Conservation (phyloP, 2,797 vertebrate species). For the Eupleurogrammus muticus region DNA sequence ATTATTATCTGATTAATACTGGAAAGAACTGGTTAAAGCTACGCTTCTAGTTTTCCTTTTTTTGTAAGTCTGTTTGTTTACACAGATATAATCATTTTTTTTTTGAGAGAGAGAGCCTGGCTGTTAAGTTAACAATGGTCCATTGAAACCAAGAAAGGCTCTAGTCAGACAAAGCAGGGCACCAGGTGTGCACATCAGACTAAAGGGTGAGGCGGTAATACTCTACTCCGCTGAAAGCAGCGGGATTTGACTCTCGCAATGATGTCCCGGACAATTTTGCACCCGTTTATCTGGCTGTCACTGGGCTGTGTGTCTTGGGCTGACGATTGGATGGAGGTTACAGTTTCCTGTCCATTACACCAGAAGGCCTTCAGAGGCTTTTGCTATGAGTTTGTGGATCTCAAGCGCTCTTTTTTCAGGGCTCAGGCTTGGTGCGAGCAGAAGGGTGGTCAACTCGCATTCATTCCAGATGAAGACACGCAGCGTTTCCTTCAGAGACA, state of each 20-base stretch:
- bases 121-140: constrained; percentile 39
- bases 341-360: constrained; percentile 75
- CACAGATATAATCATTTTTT: constrained; percentile 39
- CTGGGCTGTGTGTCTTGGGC: constrained; percentile 20
- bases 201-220: neutral
- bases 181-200: constrained; percentile 7
- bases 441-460: constrained; percentile 89
- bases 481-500: constrained; percentile 88
- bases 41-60: constrained; percentile 28
- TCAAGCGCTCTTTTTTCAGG: constrained; percentile 74
- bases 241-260: neutral
- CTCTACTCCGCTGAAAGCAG: neutral
- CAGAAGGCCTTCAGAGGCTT: constrained; percentile 84
- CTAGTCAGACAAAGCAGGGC: constrained; percentile 52
- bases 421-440: constrained; percentile 92
- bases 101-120: constrained; percentile 37
- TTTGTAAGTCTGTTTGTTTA: constrained; percentile 31
- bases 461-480: constrained; percentile 86
- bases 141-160: constrained; percentile 41
- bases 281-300: constrained; percentile 55
- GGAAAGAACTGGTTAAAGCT: constrained; percentile 27
- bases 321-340: constrained; percentile 32
- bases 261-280: constrained; percentile 68
- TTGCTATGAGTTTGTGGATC: constrained; percentile 88
- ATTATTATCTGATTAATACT: no score